A percentile compares a stretch with the other conserved stretches of the same genome.
These are phyloP conservation scores for Hyaena hyaena DNA, from an alignment of 2,113 vertebrate species.

Conservation along the genomic window DNA sequence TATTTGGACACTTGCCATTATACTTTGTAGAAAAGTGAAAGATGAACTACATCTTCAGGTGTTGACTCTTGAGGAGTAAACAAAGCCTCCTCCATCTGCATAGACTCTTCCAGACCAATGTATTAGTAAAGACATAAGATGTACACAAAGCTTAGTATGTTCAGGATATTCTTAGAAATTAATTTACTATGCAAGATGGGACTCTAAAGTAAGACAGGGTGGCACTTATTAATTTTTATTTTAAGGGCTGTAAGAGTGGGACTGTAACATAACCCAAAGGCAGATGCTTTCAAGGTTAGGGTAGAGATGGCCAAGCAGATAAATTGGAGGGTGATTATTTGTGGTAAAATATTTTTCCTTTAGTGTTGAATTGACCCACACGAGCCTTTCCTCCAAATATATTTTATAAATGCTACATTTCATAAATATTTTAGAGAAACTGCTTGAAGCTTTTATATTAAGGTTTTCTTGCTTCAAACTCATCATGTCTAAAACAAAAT, in stretches of 20 bases:
- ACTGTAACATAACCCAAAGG: not conserved
- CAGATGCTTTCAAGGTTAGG: not conserved
- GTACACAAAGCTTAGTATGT: not conserved
- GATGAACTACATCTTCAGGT: not conserved
- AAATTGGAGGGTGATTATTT: not conserved
- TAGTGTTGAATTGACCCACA: not conserved
- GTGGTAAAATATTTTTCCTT: not conserved
- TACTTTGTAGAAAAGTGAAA: not conserved
- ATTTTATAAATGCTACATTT: not conserved
- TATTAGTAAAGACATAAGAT: not conserved
- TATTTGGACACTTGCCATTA: not conserved
- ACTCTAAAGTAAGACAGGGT: not conserved
- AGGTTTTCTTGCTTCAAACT: not conserved
- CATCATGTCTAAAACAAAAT: not conserved
- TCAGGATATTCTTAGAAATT: conserved; percentile 16
- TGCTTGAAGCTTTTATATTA: not conserved
- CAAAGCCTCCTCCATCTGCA: not conserved
- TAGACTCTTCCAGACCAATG: not conserved
- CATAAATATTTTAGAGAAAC: not conserved
- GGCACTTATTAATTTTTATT: not conserved
- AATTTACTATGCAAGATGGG: not conserved
- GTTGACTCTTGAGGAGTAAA: not conserved
- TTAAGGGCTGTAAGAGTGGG: not conserved
- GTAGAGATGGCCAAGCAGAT: not conserved
- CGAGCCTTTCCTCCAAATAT: not conserved